Base-by-base conservation (phyloP, 2,888 invertebrate species). In the Agrochola litura region DNA sequence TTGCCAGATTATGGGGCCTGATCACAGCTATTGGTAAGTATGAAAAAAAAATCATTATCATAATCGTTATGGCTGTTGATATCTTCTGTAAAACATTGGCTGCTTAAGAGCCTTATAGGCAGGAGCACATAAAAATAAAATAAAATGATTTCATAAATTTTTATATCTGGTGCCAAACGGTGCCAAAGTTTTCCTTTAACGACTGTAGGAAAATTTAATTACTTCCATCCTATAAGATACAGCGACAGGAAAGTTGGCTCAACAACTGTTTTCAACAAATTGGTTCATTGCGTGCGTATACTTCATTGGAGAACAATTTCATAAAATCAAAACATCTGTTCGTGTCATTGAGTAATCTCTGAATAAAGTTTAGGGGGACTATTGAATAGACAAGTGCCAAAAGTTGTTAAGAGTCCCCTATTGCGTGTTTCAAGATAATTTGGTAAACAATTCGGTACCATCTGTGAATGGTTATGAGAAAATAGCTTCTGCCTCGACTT, bases 1-100 rank as follows among this genome's bases (percentile, higher is more conserved):
- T 96, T 25, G 95, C 96, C 14, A 94, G 96, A 83, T 84, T 96
- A 81, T 96, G 96, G 96, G 96, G 96, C 4, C 91, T 96, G 16
- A 90, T 96, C 54, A 95, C 96, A 37, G 94, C 96, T 78, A 91
- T 96, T 60, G 96, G 96, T 96, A 82, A 91, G 95, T 91, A 68
- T 54, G 8, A n/a, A 6, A 56, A 37, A 19, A 14, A 10, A 0
- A 6, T 6, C 14, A n/a, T 56, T 22, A 9, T 64, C 2, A 0
- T 30, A 49, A n/a, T 66, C 6, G 1, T n/a, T 46, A 0, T 30
- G 3, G 10, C 41, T 56, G 43, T 25, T 72, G 6, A 43, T 61
- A 37, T 37, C 25, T 22, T 0, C 3, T 74, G n/a, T 46, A 25
- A 41, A 56, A 25, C 12, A 43, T 43, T 30, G 2, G 30, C 19